Percentiles rank a stretch among this genome's conserved stretches.
Conservation (phyloP, 2,113 vertebrate genomes). For the Rhinolophus sinicus region DNA sequence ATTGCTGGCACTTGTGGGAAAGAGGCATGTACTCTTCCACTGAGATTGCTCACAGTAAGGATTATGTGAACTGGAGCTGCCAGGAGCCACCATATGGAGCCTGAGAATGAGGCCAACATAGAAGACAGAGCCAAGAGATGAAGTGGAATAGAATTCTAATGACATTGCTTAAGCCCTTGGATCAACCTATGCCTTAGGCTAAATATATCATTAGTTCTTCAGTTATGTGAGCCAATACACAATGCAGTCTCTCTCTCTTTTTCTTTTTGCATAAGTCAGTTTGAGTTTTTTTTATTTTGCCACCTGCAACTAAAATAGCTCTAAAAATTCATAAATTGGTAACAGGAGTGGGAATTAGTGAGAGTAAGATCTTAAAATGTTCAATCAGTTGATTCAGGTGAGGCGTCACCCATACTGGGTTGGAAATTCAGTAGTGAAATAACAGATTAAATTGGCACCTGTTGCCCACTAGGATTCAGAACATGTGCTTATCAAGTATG, state of each 20-base stretch:
- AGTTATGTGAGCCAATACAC: conserved; percentile 37
- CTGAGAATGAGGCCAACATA: conserved; percentile 64
- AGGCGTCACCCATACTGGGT: not conserved
- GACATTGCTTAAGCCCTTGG: conserved; percentile 73
- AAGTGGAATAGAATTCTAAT: conserved; percentile 68
- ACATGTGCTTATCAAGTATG: conserved; percentile 24
- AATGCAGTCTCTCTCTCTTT: not conserved
- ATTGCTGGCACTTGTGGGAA: conserved; percentile 40
- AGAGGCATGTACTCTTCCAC: conserved; percentile 59
- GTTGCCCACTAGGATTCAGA: not conserved
- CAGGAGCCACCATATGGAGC: conserved; percentile 75
- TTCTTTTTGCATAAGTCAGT: not conserved
- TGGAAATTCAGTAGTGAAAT: conserved; percentile 22
- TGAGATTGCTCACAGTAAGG: conserved; percentile 72
- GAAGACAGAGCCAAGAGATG: conserved; percentile 68
- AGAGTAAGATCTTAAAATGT: conserved; percentile 27
- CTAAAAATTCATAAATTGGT: conserved; percentile 60
- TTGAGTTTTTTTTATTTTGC: conserved; percentile 43
- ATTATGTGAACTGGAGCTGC: conserved; percentile 70
- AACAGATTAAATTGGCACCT: conserved; percentile 8
- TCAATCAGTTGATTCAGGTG: conserved; percentile 14
- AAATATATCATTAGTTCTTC: conserved; percentile 65
- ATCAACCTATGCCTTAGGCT: conserved; percentile 58
- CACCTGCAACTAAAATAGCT: conserved; percentile 57
- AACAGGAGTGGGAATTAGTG: conserved; percentile 25